Evolutionary conservation across 1,140 invertebrate genomes (phyloP), one percentile per base, ranked within the genome.

Genomic region (Pentalonia nigronervosa): DNA sequence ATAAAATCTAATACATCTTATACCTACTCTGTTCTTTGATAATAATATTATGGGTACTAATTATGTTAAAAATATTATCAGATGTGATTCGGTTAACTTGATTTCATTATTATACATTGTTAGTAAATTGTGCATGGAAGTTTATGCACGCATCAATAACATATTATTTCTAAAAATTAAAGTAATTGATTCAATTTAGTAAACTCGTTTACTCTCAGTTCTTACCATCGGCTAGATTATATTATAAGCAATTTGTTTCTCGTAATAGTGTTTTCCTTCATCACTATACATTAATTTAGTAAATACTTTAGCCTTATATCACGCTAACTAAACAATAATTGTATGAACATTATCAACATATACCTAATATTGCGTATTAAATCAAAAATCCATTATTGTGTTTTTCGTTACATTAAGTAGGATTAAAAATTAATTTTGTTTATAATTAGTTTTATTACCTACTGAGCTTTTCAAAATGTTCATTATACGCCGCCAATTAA

Each of bases 341-440:
- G 7, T 23, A 30, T 20, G 45, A 48, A 87, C 45, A 23, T 48
- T 30, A 47, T 48, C 4, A 87, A 20, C 86, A 47, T 3, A 34
- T 67, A 67, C 30, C 60, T 41, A 87, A 48, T n/a, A n/a, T 87
- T 48, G 20, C 88, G 36, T 90, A n/a, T 90, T 23, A 41, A 36
- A 90, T 56, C 23, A 47, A 90, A 90, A 53, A 36, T 53, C 30
- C n/a, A 30, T 41, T 20, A 67, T 76, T 90, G 87, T 34, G 84
- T 87, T 17, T 48, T 87, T 47, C 14, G 41, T 53, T 1, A 7
- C 48, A 88, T 53, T 48, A 36, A 90, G 34, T 25, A n/a, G 34
- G 50, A 90, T 90, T 60, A 60, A 90, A 88, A 56, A 60, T 60
- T 45, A 90, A 90, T 90, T 90, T 90, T 60, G 9, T 30, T 60